These are phyloP conservation scores for Blastobasis adustella DNA, from an alignment of 2,888 invertebrate genomes.

Conservation along the genomic window DNA sequence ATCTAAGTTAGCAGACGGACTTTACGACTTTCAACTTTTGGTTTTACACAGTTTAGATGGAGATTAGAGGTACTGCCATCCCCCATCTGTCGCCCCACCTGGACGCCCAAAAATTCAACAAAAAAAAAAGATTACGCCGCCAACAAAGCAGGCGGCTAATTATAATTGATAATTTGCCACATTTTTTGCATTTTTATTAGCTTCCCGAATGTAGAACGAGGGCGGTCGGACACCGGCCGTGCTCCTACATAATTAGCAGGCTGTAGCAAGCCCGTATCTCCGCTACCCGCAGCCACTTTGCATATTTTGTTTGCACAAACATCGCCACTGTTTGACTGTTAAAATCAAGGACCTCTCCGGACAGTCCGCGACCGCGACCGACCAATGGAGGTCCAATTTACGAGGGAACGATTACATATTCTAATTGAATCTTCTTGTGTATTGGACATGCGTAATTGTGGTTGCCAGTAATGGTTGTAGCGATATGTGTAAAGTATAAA, in stretches of 20 bases:
- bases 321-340: slow-evolving; percentile 64
- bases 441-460: too few relatives aligned
- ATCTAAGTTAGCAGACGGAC: too few relatives aligned
- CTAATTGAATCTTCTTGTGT: too few relatives aligned
- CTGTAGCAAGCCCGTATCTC: slow-evolving; percentile 45
- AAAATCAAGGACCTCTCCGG: slow-evolving; percentile 58
- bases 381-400: slow-evolving; percentile 20
- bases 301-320: slow-evolving; percentile 71
- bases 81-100: too few relatives aligned
- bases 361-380: slow-evolving; percentile 42
- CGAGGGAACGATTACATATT: too few relatives aligned
- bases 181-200: slow-evolving; percentile 67
- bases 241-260: slow-evolving; percentile 64
- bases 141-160: slow-evolving; percentile 33
- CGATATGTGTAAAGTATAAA: too few relatives aligned
- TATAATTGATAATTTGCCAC: slow-evolving; percentile 64
- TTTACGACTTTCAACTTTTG: too few relatives aligned
- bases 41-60: too few relatives aligned
- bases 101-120: too few relatives aligned
- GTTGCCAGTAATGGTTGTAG: too few relatives aligned
- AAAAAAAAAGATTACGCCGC: background rate
- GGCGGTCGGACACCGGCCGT: slow-evolving; percentile 48
- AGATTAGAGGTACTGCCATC: too few relatives aligned
- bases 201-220: slow-evolving; percentile 54
- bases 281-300: slow-evolving; percentile 64